phyloP scores from a whole-genome alignment of 2,113 vertebrate genomes.

The western clawed frog (Xenopus tropicalis) region UCB_Xtro_10.0 CM004448.2:46827001-46827500 shows the following conservation, averaged over 20 bases:
- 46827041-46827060: no score
- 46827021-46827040: no score
- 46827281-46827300: no score
- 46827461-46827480: conserved; percentile 1
- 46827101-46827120: no score
- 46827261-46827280: no score
- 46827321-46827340: background rate
- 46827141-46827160: no score
- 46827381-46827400: background rate
- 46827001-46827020: no score
- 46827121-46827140: no score
- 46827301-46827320: background rate
- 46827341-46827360: background rate
- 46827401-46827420: background rate
- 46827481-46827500: background rate
- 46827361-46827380: no score
- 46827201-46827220: background rate
- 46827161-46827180: background rate
- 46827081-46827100: no score
- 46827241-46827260: background rate
- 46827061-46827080: no score
- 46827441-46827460: background rate
- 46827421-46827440: background rate
- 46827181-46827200: background rate
- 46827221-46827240: background rate